Evolutionary conservation across 2,888 invertebrate genomes (phyloP).

Genomic region (Pachydiplax longipennis): DNA sequence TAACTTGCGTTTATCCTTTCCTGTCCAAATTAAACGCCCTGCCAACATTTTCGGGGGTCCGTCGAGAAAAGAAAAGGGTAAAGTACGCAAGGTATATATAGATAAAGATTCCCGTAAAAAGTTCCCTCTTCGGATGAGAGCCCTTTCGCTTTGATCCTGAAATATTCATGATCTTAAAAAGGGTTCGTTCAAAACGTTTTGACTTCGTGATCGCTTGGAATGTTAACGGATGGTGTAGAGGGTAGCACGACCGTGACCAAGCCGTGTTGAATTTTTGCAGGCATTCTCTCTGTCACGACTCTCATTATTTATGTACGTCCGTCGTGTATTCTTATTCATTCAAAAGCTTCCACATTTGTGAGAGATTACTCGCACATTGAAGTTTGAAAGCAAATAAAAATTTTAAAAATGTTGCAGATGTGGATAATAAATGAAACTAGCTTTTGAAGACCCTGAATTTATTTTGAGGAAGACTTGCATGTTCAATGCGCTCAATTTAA

Average conservation of each 20-base stretch:
- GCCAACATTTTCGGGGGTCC: neutral
- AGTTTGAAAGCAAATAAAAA: too few species aligned
- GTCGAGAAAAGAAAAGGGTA: neutral
- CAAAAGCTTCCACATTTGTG: too few species aligned
- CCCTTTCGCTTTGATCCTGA: neutral
- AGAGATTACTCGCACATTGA: too few species aligned
- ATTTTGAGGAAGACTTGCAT: too few species aligned
- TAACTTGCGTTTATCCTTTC: neutral
- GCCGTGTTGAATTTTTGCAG: neutral
- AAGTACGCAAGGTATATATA: neutral
- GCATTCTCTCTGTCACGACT: neutral
- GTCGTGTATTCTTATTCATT: too few species aligned
- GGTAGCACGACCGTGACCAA: neutral
- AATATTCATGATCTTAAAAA: neutral
- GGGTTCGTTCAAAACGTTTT: neutral
- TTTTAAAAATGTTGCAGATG: too few species aligned
- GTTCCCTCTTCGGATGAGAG: neutral
- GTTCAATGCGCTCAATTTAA: too few species aligned
- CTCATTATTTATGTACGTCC: neutral
- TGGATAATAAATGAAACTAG: too few species aligned
- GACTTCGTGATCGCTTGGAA: neutral
- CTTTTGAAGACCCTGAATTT: too few species aligned
- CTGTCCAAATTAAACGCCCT: neutral
- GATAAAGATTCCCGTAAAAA: neutral
- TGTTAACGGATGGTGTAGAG: neutral